Evolutionary conservation across 1,140 invertebrate genomes (phyloP).

Genomic region (Zaprionus nigranus): DNA sequence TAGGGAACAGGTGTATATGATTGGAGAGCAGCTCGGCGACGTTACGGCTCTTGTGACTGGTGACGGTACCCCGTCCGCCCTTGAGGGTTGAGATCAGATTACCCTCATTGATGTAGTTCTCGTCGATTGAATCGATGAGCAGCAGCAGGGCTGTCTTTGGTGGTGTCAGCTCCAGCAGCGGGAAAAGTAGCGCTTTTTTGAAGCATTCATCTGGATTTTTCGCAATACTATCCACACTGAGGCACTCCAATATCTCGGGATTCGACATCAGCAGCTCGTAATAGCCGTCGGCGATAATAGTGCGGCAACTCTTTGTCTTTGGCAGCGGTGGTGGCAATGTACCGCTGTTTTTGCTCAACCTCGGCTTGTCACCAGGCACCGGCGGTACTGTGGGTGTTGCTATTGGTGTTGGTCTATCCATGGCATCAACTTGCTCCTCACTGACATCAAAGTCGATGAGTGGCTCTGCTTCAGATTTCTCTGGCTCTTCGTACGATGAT

Average conservation of each 20-base stretch:
- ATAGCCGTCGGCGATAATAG: slow-evolving; percentile 91
- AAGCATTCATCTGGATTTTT: slow-evolving; percentile 95
- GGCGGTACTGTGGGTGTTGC: slow-evolving; percentile 39
- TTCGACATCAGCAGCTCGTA: slow-evolving; percentile 91
- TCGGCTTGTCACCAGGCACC: slow-evolving; percentile 61
- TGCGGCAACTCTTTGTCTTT: slow-evolving; percentile 87
- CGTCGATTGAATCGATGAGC: slow-evolving; percentile 96
- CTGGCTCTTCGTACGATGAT: slow-evolving; percentile 23
- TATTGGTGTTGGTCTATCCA: slow-evolving; percentile 25
- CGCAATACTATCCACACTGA: slow-evolving; percentile 88
- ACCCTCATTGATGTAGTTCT: slow-evolving; percentile 86
- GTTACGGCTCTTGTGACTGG: slow-evolving; percentile 87
- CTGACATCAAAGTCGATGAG: slow-evolving; percentile 62
- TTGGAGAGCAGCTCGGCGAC: slow-evolving; percentile 94
- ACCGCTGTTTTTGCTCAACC: slow-evolving; percentile 53
- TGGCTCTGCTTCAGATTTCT: slow-evolving; percentile 39
- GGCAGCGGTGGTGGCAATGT: slow-evolving; percentile 86
- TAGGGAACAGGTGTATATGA: slow-evolving; percentile 96
- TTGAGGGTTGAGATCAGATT: slow-evolving; percentile 82
- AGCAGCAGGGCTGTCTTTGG: slow-evolving; percentile 93
- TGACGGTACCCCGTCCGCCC: slow-evolving; percentile 80
- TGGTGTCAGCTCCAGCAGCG: slow-evolving; percentile 92
- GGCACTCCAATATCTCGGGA: slow-evolving; percentile 88
- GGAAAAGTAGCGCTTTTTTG: slow-evolving; percentile 94
- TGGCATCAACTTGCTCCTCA: slow-evolving; percentile 25